Evolutionary conservation across 2,113 vertebrate genomes (phyloP).

Genomic region (Lophius piscatorius): DNA sequence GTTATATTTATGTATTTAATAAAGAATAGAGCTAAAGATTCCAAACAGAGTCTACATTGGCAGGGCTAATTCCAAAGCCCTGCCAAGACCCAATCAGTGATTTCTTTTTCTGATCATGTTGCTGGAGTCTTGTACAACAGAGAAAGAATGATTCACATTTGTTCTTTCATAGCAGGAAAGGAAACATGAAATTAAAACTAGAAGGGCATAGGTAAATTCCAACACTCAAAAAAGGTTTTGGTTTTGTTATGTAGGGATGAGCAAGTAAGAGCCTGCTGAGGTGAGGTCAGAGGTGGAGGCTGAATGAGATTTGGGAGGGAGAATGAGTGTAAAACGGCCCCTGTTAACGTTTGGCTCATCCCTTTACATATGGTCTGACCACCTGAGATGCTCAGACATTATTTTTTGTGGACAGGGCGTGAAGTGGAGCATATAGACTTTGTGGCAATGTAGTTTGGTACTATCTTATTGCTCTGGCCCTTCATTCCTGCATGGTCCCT

Average conservation of each 20-base stretch:
- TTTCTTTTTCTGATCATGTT: neutral
- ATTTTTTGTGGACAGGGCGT: constrained; percentile 14
- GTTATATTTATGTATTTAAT: neutral
- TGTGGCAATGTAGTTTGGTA: constrained; percentile 61
- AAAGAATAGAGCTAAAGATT: no score
- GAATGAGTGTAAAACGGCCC: constrained; percentile 11
- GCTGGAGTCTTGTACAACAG: constrained; percentile 2
- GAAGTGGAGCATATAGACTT: constrained; percentile 27
- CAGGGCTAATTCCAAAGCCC: neutral
- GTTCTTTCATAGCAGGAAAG: constrained; percentile 36
- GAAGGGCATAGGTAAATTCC: constrained; percentile 11
- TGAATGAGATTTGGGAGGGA: no score
- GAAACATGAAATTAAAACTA: constrained; percentile 2
- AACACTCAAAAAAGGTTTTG: constrained; percentile 3
- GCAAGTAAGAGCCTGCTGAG: no score
- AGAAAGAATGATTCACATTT: constrained; percentile 17
- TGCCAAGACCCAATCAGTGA: neutral
- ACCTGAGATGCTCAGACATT: constrained; percentile 43
- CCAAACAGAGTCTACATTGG: neutral
- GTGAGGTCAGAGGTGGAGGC: no score
- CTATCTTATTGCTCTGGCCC: constrained; percentile 62
- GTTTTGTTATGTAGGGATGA: no score
- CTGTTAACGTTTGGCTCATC: constrained; percentile 32
- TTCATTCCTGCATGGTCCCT: constrained; percentile 77
- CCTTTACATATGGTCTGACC: constrained; percentile 33